phyloP scores from a whole-genome alignment of 2,113 vertebrate species.

The Jaculus jaculus region DNA sequence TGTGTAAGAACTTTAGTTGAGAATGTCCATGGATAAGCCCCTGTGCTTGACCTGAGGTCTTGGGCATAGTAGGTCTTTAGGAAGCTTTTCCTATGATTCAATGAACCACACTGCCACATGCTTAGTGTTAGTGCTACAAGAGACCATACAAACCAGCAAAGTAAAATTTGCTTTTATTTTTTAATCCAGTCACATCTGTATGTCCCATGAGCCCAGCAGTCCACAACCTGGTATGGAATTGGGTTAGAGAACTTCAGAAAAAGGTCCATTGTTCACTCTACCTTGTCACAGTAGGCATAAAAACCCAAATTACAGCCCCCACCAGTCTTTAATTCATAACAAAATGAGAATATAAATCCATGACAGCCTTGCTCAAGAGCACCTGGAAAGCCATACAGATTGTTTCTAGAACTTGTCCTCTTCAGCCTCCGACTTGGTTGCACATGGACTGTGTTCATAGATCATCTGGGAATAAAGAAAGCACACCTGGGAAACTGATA shows the following conservation, averaged over 20 bases:
- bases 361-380: background rate
- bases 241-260: background rate
- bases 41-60: background rate
- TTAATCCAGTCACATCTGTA: too few relatives aligned
- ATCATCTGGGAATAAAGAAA: background rate
- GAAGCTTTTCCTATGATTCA: background rate
- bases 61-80: background rate
- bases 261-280: background rate
- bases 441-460: background rate
- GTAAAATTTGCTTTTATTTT: background rate
- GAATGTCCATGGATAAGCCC: too few relatives aligned
- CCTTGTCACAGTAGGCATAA: too few relatives aligned
- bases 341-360: background rate
- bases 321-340: background rate
- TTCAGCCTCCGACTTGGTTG: background rate
- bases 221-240: background rate
- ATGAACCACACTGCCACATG: background rate
- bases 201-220: background rate
- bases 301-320: background rate
- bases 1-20: background rate
- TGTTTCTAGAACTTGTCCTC: background rate
- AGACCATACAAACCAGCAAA: background rate
- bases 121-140: background rate
- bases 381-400: background rate
- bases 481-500: background rate